Percentiles rank a stretch among this genome's conserved stretches.
Conservation (phyloP, 92 coral and sea anemone species). For the Actinernus sp. region DNA sequence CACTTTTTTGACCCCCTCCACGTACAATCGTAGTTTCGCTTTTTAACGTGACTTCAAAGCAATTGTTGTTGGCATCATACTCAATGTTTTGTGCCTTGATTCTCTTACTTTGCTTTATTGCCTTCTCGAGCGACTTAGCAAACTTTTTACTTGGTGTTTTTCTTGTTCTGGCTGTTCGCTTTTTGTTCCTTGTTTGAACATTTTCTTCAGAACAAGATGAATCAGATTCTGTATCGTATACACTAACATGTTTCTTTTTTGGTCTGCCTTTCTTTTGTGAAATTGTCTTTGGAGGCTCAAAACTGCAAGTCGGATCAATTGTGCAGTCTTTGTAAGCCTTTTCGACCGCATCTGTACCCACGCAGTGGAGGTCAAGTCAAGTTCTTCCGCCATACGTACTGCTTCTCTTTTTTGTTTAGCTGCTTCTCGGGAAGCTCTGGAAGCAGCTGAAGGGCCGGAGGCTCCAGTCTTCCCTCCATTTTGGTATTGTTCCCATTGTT, state of each 20-base stretch:
- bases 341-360: too few relatives aligned
- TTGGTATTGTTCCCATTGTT: too few relatives aligned
- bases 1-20: not conserved
- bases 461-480: too few relatives aligned
- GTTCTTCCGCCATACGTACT: slow-evolving; percentile 17
- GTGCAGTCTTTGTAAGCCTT: too few relatives aligned
- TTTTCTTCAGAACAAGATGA: not conserved
- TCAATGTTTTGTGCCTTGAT: not conserved
- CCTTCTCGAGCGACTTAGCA: not conserved
- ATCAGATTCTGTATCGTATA: not conserved
- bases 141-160: not conserved
- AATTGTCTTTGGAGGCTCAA: too few relatives aligned
- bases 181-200: too few relatives aligned
- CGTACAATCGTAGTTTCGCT: not conserved
- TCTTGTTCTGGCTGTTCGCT: not conserved
- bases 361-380: too few relatives aligned
- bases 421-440: slow-evolving; percentile 11
- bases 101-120: not conserved
- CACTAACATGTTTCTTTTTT: not conserved
- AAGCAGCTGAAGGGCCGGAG: slow-evolving; percentile 25
- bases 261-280: not conserved
- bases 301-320: too few relatives aligned
- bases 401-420: slow-evolving; percentile 36
- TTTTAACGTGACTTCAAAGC: not conserved
- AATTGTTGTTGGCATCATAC: not conserved